Conservation (phyloP, 2,888 invertebrate genomes). For the Psylliodes chrysocephalus region DNA sequence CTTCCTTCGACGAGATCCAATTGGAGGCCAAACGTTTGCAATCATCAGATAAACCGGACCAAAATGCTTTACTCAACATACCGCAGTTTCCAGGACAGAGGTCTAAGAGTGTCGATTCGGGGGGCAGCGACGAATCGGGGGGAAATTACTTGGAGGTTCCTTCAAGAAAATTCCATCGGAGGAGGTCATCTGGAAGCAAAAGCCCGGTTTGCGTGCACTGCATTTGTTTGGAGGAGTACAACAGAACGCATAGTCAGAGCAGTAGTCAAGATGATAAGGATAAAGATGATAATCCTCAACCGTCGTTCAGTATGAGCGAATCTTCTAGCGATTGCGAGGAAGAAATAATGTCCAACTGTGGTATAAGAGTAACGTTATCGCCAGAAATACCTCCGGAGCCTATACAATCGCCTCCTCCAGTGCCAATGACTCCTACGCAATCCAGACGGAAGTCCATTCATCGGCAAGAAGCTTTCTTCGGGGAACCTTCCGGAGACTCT, state of each 20-base stretch:
- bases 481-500: constrained; percentile 73
- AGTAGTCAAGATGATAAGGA: constrained; percentile 40
- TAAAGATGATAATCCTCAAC: constrained; percentile 42
- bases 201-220: constrained; percentile 79
- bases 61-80: constrained; percentile 70
- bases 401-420: constrained; percentile 60
- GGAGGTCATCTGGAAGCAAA: constrained; percentile 73
- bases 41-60: constrained; percentile 51
- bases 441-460: constrained; percentile 78
- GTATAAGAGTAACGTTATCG: constrained; percentile 72
- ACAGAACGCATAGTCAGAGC: constrained; percentile 57
- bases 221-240: constrained; percentile 79
- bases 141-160: constrained; percentile 66
- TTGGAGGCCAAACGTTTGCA: constrained; percentile 77
- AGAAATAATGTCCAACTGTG: constrained; percentile 65
- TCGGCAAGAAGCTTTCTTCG: constrained; percentile 85
- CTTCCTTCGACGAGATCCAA: constrained; percentile 91
- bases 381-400: constrained; percentile 67
- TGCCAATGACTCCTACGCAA: constrained; percentile 56
- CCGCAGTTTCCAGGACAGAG: constrained; percentile 76
- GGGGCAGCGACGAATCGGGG: constrained; percentile 76
- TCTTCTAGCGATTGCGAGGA: constrained; percentile 66
- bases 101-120: constrained; percentile 84
- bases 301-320: constrained; percentile 67
- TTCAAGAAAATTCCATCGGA: constrained; percentile 72